Evolutionary conservation across 1,140 invertebrate genomes (phyloP).

Genomic region (Saccostrea echinata): DNA sequence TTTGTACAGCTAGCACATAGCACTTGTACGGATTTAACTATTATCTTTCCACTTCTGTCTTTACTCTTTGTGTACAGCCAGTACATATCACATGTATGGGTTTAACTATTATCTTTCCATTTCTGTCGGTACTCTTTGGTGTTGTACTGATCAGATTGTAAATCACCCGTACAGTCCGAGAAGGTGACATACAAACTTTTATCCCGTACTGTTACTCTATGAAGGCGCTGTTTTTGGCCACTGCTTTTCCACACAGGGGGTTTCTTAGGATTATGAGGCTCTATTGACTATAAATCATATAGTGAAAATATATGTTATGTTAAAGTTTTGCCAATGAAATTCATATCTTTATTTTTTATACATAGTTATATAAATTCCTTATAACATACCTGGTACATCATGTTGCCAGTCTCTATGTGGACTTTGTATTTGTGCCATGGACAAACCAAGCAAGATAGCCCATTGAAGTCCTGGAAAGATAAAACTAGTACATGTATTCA

Average conservation of each 20-base stretch:
- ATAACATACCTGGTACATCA: conserved; percentile 63
- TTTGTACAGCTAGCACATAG: too few relatives aligned
- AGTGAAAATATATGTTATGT: neutral
- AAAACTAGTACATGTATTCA: too few relatives aligned
- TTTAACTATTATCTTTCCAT: neutral
- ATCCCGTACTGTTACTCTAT: conserved; percentile 59
- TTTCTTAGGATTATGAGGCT: conserved; percentile 64
- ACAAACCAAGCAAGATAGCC: conserved; percentile 63
- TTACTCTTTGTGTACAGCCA: conserved; percentile 33
- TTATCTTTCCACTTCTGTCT: conserved; percentile 42
- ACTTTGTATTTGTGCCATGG: conserved; percentile 72
- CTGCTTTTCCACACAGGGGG: conserved; percentile 63
- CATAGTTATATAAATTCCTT: too few relatives aligned
- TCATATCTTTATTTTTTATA: too few relatives aligned
- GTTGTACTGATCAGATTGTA: conserved; percentile 70
- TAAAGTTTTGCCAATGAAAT: neutral
- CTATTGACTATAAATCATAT: conserved; percentile 59
- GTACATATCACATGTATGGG: too few relatives aligned
- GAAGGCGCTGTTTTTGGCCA: conserved; percentile 65
- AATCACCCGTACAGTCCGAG: conserved; percentile 45
- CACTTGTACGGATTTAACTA: too few relatives aligned
- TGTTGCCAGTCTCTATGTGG: conserved; percentile 62
- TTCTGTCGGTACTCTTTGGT: conserved; percentile 53
- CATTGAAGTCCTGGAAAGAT: conserved; percentile 65
- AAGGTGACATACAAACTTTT: conserved; percentile 64